These are phyloP conservation scores for Drosophila bocqueti DNA, from an alignment of 1,140 invertebrate genomes.

Conservation along the genomic window DNA sequence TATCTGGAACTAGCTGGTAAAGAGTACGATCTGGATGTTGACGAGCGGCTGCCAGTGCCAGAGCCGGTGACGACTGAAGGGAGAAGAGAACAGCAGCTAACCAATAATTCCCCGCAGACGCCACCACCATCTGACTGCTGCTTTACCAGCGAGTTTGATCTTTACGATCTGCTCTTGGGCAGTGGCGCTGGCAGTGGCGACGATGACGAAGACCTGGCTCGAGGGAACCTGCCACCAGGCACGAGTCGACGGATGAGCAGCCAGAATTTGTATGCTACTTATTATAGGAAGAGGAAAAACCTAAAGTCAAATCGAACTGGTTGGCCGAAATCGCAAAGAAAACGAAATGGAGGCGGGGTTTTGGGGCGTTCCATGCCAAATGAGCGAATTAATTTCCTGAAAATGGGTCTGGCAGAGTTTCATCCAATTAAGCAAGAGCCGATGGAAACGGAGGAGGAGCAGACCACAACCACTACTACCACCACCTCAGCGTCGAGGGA, in stretches of 20 bases:
- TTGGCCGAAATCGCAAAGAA: conserved; percentile 87
- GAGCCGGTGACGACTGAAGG: not conserved
- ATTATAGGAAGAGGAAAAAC: conserved; percentile 75
- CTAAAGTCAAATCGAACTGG: conserved; percentile 87
- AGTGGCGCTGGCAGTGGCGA: conserved; percentile 59
- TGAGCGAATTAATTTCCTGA: conserved; percentile 60
- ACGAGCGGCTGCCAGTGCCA: conserved; percentile 6
- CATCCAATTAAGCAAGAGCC: conserved; percentile 45
- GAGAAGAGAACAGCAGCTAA: conserved; percentile 7
- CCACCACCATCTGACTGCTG: conserved; percentile 75
- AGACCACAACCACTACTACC: conserved; percentile 39
- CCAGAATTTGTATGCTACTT: conserved; percentile 60
- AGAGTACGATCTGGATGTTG: conserved; percentile 58
- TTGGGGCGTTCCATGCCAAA: conserved; percentile 28
- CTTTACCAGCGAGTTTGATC: conserved; percentile 79
- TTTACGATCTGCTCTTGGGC: conserved; percentile 65
- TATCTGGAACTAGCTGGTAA: conserved; percentile 61
- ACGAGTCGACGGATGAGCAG: conserved; percentile 44
- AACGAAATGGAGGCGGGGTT: conserved; percentile 37
- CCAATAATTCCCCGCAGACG: conserved; percentile 28
- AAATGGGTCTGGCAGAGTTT: conserved; percentile 41
- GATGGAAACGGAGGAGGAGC: conserved; percentile 56
- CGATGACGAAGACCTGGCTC: conserved; percentile 43
- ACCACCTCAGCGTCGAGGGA: conserved; percentile 32
- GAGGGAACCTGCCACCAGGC: not conserved